phyloP scores from a whole-genome alignment of 2,888 invertebrate genomes.

The Eilema sororculum region DNA sequence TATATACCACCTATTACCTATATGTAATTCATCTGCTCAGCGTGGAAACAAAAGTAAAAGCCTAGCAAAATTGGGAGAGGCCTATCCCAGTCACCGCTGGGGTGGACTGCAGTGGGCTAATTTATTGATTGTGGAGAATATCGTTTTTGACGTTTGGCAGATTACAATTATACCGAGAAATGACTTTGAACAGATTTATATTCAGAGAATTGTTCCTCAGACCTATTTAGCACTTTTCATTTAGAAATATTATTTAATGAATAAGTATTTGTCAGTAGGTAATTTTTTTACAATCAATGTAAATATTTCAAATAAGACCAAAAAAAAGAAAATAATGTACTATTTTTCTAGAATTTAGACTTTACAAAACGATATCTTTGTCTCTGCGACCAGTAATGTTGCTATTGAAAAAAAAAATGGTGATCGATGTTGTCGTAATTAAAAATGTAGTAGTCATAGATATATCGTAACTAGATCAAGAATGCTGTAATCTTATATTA shows the following conservation, averaged over 20 bases:
- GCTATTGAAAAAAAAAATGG: slow-evolving; percentile 56
- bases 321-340: slow-evolving; percentile 60
- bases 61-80: no score
- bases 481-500: not conserved
- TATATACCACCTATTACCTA: no score
- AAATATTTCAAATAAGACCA: slow-evolving; percentile 47
- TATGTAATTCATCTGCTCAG: no score
- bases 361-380: slow-evolving; percentile 61
- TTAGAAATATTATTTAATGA: not conserved
- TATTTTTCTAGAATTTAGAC: slow-evolving; percentile 71
- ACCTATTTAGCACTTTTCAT: not conserved
- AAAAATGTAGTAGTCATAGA: slow-evolving; percentile 7
- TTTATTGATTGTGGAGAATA: no score
- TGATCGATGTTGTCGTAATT: slow-evolving; percentile 50
- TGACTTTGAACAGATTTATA: no score
- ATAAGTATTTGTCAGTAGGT: not conserved
- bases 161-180: no score
- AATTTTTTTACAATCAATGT: not conserved
- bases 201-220: no score
- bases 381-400: slow-evolving; percentile 61
- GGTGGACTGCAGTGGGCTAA: no score
- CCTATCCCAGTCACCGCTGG: no score
- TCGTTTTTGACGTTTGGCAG: no score
- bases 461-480: not conserved
- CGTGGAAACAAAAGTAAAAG: no score